Evolutionary conservation across 2,888 invertebrate genomes (phyloP).

Genomic region (Hypselothyrea guttata): DNA sequence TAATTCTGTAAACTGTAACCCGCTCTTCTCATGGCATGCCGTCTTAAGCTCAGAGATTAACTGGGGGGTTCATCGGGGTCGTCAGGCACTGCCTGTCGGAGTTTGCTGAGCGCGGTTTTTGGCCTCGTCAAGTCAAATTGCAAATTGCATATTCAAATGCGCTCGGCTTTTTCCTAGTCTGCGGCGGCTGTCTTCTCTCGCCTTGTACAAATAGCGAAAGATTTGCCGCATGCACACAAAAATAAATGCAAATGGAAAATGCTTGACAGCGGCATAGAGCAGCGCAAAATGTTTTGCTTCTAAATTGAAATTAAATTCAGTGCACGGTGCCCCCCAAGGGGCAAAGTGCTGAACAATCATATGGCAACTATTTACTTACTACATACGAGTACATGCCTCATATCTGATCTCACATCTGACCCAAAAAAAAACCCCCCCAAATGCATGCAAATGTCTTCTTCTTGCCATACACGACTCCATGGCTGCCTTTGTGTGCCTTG

Average conservation of each 20-base stretch:
- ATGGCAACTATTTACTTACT: slow-evolving; percentile 15
- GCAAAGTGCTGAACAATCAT: slow-evolving; percentile 31
- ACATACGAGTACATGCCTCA: slow-evolving; percentile 37
- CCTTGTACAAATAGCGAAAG: slow-evolving; percentile 73
- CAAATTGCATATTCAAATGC: slow-evolving; percentile 78
- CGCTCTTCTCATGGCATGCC: neutral
- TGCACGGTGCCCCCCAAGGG: slow-evolving; percentile 13
- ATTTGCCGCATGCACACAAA: slow-evolving; percentile 72
- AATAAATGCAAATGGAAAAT: slow-evolving; percentile 69
- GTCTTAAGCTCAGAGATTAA: slow-evolving; percentile 74
- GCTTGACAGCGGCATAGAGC: slow-evolving; percentile 43
- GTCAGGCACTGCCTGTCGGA: slow-evolving; percentile 37
- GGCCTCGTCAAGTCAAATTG: slow-evolving; percentile 77
- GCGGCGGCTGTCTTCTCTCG: slow-evolving; percentile 64
- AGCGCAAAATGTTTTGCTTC: slow-evolving; percentile 64
- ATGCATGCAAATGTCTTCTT: slow-evolving; percentile 41
- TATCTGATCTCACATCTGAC: slow-evolving; percentile 51
- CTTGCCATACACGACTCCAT: neutral
- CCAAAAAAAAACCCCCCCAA: slow-evolving; percentile 41
- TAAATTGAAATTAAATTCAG: slow-evolving; percentile 71
- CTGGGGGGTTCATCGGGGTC: slow-evolving; percentile 39
- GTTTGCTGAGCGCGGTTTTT: slow-evolving; percentile 54
- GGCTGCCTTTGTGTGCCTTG: slow-evolving; percentile 4
- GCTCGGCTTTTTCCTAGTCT: slow-evolving; percentile 69
- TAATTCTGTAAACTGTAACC: slow-evolving; percentile 9